Evolutionary conservation across 2,113 vertebrate genomes (phyloP), one percentile per base, ranked within the genome.

Genomic region (Tachuris rubrigastra): DNA sequence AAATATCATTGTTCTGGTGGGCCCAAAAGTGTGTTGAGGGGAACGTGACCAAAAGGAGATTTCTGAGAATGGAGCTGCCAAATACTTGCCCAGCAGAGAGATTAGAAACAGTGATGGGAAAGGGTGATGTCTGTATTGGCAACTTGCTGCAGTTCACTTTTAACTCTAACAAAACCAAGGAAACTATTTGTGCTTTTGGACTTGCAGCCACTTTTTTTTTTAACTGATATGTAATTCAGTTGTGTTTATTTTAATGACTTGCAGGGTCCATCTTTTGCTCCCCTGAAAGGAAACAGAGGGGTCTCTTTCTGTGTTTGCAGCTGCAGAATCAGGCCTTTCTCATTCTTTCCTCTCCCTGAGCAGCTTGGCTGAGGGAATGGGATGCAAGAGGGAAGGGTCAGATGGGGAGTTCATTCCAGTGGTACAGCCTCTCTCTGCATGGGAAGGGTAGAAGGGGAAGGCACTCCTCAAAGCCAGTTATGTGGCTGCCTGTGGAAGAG

Each of bases 341-440:
- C 41, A 22, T n/a, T 69, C 14, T 66, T 87, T 69, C 33, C 24
- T 78, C 28, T 66, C 28, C 25, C 15, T 33, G 33, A 72, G 50
- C 69, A 74, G 22, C 47, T 85, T 89, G 52, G 44, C 44, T 44
- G 44, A 44, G 44, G 44, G 44, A 44, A 19, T 19, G 44, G 44
- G 44, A 44, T 44, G 50, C 49, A 5, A 5, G 28, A 89, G 56
- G 62, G 47, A 73, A 81, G 20, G 73, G 37, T 37, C 67, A 31
- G 75, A 37, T 68, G 53, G 28, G 39, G 44, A 79, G 49, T 20
- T 83, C 7, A 30, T 93, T 68, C 72, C 41, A 52, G 39, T 16
- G 49, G 4, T n/a, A 9, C 2, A 10, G 46, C 46, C 33, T 74
- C 37, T 68, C 1, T 0, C 47, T 85, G 6, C 6, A 2, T 22